Evolutionary conservation across 2,113 vertebrate genomes (phyloP), one percentile per base, ranked within the genome.

Genomic region (Tetraodon nigroviridis): DNA sequence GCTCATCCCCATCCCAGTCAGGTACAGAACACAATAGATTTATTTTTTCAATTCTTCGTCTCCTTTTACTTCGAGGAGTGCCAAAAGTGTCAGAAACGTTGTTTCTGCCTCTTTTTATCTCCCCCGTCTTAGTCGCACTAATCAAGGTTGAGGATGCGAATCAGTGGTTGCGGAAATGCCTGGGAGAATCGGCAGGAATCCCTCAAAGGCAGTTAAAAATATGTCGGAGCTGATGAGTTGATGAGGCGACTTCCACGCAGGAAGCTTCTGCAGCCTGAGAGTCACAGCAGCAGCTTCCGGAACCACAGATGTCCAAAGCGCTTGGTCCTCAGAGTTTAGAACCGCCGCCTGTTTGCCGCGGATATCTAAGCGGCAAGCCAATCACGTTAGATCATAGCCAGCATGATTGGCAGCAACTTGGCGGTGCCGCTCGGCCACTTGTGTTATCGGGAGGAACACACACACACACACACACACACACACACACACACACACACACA

Each of bases 51-150:
- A 11, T 37, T 37, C 32, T 37, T 12, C 32, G 4, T 37, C 32
- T 37, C 8, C 11, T 37, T 11, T 37, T 37, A 37, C 32, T 37
- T 37, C 32, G 32, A 37, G 32, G 32, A 37, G 32, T 12, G 80
- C 71, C 86, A 82, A 86, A 80, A 84, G 73, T 84, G 85, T 82
- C 83, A 84, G 66, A 80, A 81, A 83, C 42, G 65, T 82, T 73
- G 72, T 67, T 80, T 76, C 52, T 44, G 56, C 48, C 55, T 48
- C 47, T 42, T 12, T 58, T 56, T 56, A 62, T 27, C 73, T 76
- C 78, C 67, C 50, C 58, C 66, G 65, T 59, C 57, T 73, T 73
- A 68, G 73, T 75, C 79, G 61, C 63, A 55, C 67, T 73, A 84
- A 86, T 67, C 75, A 83, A 69, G 37, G 58, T 56, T 29, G 67